Base-by-base conservation (phyloP, 1,140 invertebrate genomes). In the Polypedilum vanderplanki region DNA sequence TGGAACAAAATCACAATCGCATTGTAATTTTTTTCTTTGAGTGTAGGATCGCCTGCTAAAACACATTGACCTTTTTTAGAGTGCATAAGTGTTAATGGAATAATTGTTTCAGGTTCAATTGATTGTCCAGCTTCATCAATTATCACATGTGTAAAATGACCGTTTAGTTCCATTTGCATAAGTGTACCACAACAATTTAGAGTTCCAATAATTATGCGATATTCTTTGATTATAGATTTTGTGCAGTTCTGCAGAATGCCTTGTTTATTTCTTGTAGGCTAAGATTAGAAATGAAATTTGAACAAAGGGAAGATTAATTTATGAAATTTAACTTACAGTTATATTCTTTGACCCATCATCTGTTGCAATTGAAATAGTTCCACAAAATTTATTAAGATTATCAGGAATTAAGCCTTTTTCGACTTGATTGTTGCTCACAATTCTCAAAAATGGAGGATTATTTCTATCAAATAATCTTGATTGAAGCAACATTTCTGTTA, bases 21-120 rank as follows among this genome's bases (percentile, higher is more conserved):
- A n/a, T n/a, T n/a, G n/a, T n/a, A n/a, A n/a, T n/a, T n/a, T n/a
- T n/a, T n/a, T n/a, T n/a, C n/a, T n/a, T n/a, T n/a, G n/a, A n/a
- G n/a, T n/a, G n/a, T n/a, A 15, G 94, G 96, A 87, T 98, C 96
- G 7, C 96, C 96, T 76, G 94, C 92, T 4, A 98, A 83, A 76
- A 97, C 84, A 7, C 95, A 87, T 83, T 92, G 90, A 1, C 89
- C 88, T 76, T 83, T 79, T 9, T 84, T 77, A 76, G 85, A 85
- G 24, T 84, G 77, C 33, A 83, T 78, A 75, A 86, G 81, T 74
- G 84, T 83, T 40, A 95, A 80, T 1, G 94, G 89, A 77, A 95
- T 88, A 83, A 97, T 85, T 64, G 90, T 88, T 83, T 98, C 95
- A 9, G 95, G 91, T 84, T 98, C 96, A 2, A 89, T 93, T 5